These are phyloP conservation scores for Vultur gryphus DNA, from an alignment of 2,797 vertebrate species.

Conservation along the genomic window DNA sequence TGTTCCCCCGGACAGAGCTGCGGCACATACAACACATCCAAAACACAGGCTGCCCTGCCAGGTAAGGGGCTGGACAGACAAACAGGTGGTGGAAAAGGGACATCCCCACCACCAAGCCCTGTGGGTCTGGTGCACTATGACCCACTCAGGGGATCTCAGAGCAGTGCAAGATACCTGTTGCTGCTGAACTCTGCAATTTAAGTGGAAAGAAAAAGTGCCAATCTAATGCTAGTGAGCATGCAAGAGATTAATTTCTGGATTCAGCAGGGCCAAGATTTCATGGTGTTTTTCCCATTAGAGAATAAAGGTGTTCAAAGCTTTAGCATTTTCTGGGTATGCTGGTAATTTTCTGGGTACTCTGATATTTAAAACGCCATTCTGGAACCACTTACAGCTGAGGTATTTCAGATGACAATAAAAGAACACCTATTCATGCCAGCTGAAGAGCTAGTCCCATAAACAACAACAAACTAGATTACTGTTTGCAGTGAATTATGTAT, in stretches of 20 bases:
- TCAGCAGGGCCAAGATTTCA: not conserved
- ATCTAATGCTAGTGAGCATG: not conserved
- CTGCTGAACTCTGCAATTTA: not conserved
- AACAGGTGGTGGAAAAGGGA: fast-evolving
- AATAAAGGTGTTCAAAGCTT: not conserved
- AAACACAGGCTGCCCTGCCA: not conserved
- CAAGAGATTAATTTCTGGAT: not conserved
- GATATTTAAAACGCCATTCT: not conserved
- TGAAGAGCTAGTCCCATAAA: not conserved
- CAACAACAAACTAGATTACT: not conserved
- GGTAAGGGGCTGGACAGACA: too few relatives aligned
- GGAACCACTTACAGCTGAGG: not conserved
- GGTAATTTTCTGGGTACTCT: not conserved
- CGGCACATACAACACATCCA: fast-evolving
- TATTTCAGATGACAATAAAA: not conserved
- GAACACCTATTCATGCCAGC: not conserved
- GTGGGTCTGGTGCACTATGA: not conserved
- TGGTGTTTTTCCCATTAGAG: not conserved
- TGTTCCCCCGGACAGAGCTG: not conserved
- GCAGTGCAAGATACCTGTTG: not conserved
- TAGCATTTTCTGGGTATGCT: not conserved
- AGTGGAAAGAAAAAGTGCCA: not conserved
- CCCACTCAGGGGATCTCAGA: too few relatives aligned
- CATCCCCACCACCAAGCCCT: too few relatives aligned
- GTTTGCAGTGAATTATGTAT: not conserved